These are phyloP conservation scores for Mythimna albipuncta DNA, from an alignment of 2,888 invertebrate genomes.

Conservation along the genomic window DNA sequence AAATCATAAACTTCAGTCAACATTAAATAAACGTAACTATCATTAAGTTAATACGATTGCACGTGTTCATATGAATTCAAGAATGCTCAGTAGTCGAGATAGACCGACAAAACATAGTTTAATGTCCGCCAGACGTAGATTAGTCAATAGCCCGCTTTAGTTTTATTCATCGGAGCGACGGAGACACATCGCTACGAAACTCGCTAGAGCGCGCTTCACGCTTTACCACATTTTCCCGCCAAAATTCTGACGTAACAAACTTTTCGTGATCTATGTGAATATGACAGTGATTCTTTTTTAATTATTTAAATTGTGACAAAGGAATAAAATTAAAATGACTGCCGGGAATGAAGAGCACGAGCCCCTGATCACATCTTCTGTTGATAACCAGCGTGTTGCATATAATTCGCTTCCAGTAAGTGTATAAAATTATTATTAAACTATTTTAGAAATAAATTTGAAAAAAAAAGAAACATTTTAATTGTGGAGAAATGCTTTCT, in stretches of 20 bases:
- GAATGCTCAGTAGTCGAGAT: slow-evolving; percentile 46
- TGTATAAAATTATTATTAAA: slow-evolving; percentile 23
- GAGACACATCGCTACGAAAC: slow-evolving; percentile 55
- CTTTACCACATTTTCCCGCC: slow-evolving; percentile 68
- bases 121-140: slow-evolving; percentile 56
- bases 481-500: background rate
- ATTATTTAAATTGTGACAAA: slow-evolving; percentile 53
- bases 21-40: slow-evolving; percentile 49
- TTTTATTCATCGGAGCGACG: slow-evolving; percentile 44
- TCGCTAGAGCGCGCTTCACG: slow-evolving; percentile 50
- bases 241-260: slow-evolving; percentile 58
- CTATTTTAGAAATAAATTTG: background rate
- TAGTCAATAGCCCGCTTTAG: slow-evolving; percentile 59
- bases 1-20: slow-evolving; percentile 13
- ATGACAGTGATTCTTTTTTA: slow-evolving; percentile 68
- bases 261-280: slow-evolving; percentile 62
- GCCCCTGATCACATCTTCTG: slow-evolving; percentile 85
- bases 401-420: slow-evolving; percentile 84
- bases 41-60: slow-evolving; percentile 60
- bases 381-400: slow-evolving; percentile 84
- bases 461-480: background rate
- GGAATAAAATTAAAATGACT: slow-evolving; percentile 78
- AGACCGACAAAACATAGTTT: slow-evolving; percentile 49
- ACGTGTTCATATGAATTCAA: slow-evolving; percentile 42
- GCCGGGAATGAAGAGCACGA: slow-evolving; percentile 87